Conservation (phyloP, 2,797 vertebrate species). For the Myioborus miniatus region DNA sequence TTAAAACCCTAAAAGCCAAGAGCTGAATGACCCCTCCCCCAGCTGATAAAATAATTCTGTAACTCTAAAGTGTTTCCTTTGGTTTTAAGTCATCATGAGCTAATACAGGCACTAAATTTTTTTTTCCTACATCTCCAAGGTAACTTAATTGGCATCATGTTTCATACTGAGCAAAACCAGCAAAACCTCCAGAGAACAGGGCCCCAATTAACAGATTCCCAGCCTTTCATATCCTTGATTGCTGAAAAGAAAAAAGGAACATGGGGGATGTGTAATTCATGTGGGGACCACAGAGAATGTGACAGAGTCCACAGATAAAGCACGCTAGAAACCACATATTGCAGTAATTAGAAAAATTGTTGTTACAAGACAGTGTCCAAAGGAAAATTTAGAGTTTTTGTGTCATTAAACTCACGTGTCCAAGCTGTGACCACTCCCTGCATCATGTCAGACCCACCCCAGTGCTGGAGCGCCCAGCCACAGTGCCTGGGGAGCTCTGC, state of each 20-base stretch:
- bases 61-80: not conserved
- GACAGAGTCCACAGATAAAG: not conserved
- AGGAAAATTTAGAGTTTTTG: not conserved
- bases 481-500: not conserved
- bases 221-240: not conserved
- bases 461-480: not conserved
- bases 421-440: not conserved
- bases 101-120: not conserved
- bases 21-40: not conserved
- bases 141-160: not conserved
- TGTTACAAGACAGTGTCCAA: not conserved
- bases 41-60: not conserved
- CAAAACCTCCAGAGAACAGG: not conserved
- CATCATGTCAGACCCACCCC: not conserved
- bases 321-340: not conserved
- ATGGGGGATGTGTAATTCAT: not conserved
- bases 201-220: conserved; percentile 2
- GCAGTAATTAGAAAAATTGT: not conserved
- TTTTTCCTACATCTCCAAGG: not conserved
- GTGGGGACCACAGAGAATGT: not conserved
- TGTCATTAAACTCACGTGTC: not conserved
- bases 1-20: not conserved
- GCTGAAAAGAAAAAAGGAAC: not conserved
- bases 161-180: not conserved
- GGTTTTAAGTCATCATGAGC: not conserved